Evolutionary conservation across 2,113 vertebrate genomes (phyloP).

Genomic region (Columba janthina): DNA sequence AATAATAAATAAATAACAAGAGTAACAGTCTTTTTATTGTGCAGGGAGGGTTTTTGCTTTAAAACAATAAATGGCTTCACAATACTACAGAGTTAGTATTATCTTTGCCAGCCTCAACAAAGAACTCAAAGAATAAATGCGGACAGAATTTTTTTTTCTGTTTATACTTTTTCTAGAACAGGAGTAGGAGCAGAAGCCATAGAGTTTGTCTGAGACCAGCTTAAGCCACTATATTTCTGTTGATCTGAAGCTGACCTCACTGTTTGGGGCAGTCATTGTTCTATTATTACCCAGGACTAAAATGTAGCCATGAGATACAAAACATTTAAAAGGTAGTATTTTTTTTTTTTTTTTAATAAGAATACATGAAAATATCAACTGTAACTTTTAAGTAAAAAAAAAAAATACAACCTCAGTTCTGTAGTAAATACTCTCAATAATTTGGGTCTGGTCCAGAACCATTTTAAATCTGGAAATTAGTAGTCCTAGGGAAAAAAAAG

Average conservation of each 20-base stretch:
- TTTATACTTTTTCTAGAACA: background rate
- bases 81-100: background rate
- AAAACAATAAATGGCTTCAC: background rate
- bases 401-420: background rate
- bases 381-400: background rate
- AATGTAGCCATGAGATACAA: background rate
- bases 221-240: background rate
- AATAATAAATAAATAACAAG: background rate
- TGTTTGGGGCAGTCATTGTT: background rate
- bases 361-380: background rate
- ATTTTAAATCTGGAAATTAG: constrained; percentile 29
- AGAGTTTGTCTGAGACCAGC: background rate
- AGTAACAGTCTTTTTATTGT: background rate
- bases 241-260: background rate
- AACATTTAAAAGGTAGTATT: background rate
- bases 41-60: accelerated
- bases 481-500: background rate
- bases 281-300: background rate
- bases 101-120: background rate
- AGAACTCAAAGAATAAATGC: background rate
- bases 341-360: background rate
- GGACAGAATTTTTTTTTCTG: background rate
- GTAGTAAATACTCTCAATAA: background rate
- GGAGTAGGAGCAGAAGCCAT: background rate
- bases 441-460: background rate